Evolutionary conservation across 2,888 invertebrate species (phyloP).

Genomic region (Caradrina kadenii): DNA sequence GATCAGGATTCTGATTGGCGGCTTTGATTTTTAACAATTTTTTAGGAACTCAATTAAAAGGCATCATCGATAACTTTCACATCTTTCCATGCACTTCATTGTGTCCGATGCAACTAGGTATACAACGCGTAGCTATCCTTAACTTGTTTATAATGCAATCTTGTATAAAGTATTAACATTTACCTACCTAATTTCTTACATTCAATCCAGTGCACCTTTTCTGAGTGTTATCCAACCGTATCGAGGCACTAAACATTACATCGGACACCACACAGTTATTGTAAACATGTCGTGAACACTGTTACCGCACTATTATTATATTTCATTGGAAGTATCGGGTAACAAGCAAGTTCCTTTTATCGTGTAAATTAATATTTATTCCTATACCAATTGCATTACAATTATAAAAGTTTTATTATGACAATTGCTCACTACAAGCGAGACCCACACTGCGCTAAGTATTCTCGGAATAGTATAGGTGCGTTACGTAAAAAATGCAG

Average conservation of each 20-base stretch:
- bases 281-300: constrained; percentile 39
- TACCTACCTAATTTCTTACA: constrained; percentile 19
- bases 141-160: constrained; percentile 24
- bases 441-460: neutral
- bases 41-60: neutral
- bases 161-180: neutral
- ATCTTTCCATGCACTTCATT: neutral
- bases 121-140: neutral
- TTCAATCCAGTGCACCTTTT: constrained; percentile 21
- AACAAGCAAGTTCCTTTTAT: constrained; percentile 14
- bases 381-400: constrained; percentile 12
- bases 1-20: too few relatives aligned
- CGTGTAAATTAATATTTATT: constrained; percentile 1
- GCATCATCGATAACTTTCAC: neutral
- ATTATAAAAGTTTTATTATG: neutral
- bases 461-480: neutral
- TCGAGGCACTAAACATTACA: constrained; percentile 34
- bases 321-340: constrained; percentile 14
- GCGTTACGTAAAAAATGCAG: neutral
- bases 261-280: constrained; percentile 30
- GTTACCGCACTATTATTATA: constrained; percentile 13
- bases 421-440: neutral
- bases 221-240: neutral
- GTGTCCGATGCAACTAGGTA: neutral
- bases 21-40: neutral